phyloP scores from a whole-genome alignment of 2,888 invertebrate species.

The Linnaemya tessellans region DNA sequence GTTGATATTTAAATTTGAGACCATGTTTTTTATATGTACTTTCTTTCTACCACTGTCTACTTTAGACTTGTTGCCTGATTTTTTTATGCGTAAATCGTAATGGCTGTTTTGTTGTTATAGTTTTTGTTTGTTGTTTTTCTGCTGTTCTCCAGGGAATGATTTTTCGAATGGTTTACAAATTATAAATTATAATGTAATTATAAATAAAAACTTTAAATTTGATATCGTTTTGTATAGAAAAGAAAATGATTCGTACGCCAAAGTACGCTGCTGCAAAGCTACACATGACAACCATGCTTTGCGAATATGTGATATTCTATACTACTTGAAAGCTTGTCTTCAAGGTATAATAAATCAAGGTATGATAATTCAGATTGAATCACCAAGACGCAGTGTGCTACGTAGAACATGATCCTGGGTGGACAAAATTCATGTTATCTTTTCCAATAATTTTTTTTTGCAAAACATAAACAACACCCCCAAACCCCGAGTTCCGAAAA shows the following conservation, averaged over 20 bases:
- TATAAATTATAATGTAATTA: no score
- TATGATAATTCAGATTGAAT: no score
- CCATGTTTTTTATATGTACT: not conserved
- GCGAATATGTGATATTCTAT: not conserved
- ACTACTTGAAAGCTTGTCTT: no score
- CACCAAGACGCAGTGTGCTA: no score
- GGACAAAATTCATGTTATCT: no score
- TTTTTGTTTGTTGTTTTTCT: not conserved
- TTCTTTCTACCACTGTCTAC: not conserved
- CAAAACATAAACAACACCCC: no score
- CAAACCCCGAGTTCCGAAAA: no score
- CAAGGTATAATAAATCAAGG: no score
- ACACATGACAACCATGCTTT: no score
- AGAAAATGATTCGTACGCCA: not conserved
- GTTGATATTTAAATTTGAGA: not conserved
- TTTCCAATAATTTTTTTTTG: no score
- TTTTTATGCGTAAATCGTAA: not conserved
- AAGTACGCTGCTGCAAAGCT: conserved; percentile 4
- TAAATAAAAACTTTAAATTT: not conserved
- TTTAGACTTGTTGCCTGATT: conserved; percentile 6
- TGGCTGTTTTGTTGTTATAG: not conserved
- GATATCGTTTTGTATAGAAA: not conserved
- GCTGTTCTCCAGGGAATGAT: not conserved
- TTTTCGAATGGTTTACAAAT: not conserved
- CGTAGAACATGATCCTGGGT: no score